Evolutionary conservation across 2,888 invertebrate genomes (phyloP), one percentile per base, ranked within the genome.

Genomic region (Ornithoptera priamus): DNA sequence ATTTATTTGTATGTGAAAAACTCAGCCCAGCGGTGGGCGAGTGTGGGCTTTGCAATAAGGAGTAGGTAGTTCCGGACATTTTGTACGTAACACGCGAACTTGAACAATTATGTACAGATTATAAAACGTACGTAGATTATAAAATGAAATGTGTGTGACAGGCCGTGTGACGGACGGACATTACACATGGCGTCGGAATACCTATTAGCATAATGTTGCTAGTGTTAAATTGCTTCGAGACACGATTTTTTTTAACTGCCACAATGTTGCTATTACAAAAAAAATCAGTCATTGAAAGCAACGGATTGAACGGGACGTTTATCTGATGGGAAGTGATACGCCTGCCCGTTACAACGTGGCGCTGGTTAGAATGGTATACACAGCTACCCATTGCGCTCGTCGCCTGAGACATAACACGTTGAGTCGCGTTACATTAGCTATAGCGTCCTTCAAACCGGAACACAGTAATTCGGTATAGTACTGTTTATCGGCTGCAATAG

Each of bases 101-200:
- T 53, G 63, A n/a, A 24, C 59, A 59, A 63, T 63, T 67, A 56
- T 63, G 20, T 59, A 63, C 63, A 70, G 67, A 70, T 70, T 70
- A 68, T 67, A 68, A 66, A 70, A 72, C 30, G 50, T 61, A 69
- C 58, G 71, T 64, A 64, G 71, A 71, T 71, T 69, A 67, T 67
- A 71, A 71, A 68, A 68, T 56, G 56, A 65, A 71, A 68, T 30
- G 30, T 30, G 30, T 30, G 30, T 30, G 30, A 30, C 30, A 30
- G 30, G 3, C 30, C 39, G 65, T 62, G 53, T 64, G 69, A 65
- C 69, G 53, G 56, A 56, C 60, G 18, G 24, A 65, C 30, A 24
- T 53, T 57, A 56, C 18, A 60, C 60, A 53, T 18, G 69, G 60
- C 53, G 67, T 53, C 67, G 56, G 39, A 12, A 8, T 1, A 0